Percentiles rank a stretch among this genome's conserved stretches.
phyloP scores from a whole-genome alignment of 2,888 invertebrate genomes.

The Epinotia brunnichana region DNA sequence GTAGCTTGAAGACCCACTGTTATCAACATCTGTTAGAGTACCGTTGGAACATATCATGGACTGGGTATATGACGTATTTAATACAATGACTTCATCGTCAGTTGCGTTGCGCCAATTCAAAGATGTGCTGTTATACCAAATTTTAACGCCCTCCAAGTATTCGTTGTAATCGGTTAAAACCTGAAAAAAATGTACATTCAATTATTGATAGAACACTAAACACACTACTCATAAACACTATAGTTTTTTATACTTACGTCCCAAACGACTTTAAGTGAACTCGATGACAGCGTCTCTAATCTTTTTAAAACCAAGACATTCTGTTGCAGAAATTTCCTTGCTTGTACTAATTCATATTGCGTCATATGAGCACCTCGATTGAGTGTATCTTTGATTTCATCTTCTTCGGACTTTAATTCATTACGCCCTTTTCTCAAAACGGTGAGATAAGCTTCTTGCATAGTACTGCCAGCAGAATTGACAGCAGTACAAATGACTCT shows the following conservation, averaged over 20 bases:
- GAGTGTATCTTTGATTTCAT: constrained; percentile 66
- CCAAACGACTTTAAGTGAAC: constrained; percentile 91
- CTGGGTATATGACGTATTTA: constrained; percentile 64
- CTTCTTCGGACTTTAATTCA: constrained; percentile 65
- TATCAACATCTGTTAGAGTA: constrained; percentile 87
- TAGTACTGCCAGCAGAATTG: constrained; percentile 79
- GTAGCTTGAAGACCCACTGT: constrained; percentile 88
- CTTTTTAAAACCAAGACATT: constrained; percentile 90
- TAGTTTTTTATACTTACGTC: constrained; percentile 84
- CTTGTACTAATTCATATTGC: constrained; percentile 90
- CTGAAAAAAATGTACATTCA: constrained; percentile 56
- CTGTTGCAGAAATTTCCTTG: constrained; percentile 90
- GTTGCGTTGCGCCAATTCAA: constrained; percentile 76
- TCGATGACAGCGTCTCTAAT: constrained; percentile 88
- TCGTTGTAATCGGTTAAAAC: constrained; percentile 81
- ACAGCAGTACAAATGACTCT: constrained; percentile 80
- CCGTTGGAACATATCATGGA: constrained; percentile 80
- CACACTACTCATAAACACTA: too few relatives aligned
- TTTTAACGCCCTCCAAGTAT: constrained; percentile 88
- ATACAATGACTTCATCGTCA: constrained; percentile 64
- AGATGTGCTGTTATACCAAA: constrained; percentile 81
- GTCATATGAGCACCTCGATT: constrained; percentile 82
- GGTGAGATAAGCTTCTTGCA: constrained; percentile 80
- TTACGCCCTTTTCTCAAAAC: constrained; percentile 76
- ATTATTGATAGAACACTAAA: too few relatives aligned